Evolutionary conservation across 2,888 invertebrate species (phyloP), one percentile per base, ranked within the genome.

Genomic region (Cephus rjabovi): DNA sequence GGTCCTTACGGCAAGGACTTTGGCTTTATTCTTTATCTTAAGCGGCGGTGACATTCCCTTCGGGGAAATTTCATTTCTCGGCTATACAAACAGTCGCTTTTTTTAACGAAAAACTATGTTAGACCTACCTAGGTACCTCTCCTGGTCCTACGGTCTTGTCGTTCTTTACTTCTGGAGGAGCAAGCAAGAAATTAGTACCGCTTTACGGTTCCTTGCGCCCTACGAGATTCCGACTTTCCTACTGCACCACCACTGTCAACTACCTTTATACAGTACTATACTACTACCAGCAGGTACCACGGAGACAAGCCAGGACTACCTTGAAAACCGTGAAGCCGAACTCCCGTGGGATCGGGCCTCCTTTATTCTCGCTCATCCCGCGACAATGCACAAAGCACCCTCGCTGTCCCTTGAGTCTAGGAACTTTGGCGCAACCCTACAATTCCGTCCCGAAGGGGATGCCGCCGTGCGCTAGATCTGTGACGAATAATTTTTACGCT

Each of bases 401-500:
- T 80, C 76, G 75, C 79, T 31, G 71, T 56, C 56, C 56, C 56
- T 56, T 23, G 56, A 56, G 71, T 71, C 71, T 71, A 31, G 71
- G 71, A 56, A 56, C 56, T 56, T 56, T 56, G 56, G 56, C 56
- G 56, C 56, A 56, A 56, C 56, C 71, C 33, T 31, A 71, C 15
- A 71, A 34, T 34, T 71, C 15, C 12, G 12, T 71, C 71, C 33
- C 74, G 74, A 37, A 37, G 74, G 56, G 37, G 74, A 74, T 35
- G n/a, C 34, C 31, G 34, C 74, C 74, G 31, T 34, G 35, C 34
- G 74, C 31, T 12, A 30, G 74, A 37, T 83, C 88, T 85, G 88
- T 87, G 89, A 89, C 89, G 88, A 89, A 89, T 89, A 87, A 88
- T 89, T 89, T 89, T 87, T 86, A 87, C 89, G 88, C 87, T 84